phyloP scores from a whole-genome alignment of 2,888 invertebrate genomes.

The Microdon myrmicae region DNA sequence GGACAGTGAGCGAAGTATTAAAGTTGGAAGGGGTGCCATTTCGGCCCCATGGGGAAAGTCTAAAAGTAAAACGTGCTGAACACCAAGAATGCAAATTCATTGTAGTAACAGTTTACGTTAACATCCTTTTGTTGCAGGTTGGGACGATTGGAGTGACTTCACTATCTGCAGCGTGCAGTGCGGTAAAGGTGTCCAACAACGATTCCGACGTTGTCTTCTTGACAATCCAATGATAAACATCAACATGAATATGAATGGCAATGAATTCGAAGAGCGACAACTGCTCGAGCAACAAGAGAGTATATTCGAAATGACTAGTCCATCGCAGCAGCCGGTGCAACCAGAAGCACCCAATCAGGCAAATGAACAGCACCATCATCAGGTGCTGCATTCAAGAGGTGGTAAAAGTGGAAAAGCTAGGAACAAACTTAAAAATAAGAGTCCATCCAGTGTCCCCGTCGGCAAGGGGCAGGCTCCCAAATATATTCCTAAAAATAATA shows the following conservation, averaged over 20 bases:
- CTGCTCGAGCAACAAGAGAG: constrained; percentile 47
- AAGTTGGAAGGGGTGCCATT: no score
- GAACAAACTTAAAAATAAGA: not conserved
- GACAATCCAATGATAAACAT: constrained; percentile 65
- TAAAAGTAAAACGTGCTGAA: no score
- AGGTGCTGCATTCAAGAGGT: constrained; percentile 25
- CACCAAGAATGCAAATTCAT: no score
- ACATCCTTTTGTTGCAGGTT: constrained; percentile 57
- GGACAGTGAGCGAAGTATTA: no score
- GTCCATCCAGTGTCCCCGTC: not conserved
- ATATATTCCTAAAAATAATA: constrained; percentile 25
- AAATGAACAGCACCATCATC: constrained; percentile 31
- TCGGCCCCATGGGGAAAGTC: no score
- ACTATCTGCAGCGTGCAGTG: constrained; percentile 66
- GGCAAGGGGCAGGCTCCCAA: no score
- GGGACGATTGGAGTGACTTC: constrained; percentile 67
- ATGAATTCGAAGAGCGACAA: constrained; percentile 51
- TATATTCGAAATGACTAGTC: constrained; percentile 29
- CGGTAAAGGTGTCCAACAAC: constrained; percentile 66
- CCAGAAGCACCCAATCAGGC: constrained; percentile 42
- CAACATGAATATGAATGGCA: constrained; percentile 61
- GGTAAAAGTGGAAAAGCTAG: not conserved
- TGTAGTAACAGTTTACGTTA: no score
- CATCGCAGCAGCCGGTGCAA: constrained; percentile 21
- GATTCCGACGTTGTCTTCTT: constrained; percentile 65